Evolutionary conservation across 53 echinoderm and acorn worm species (phyloP).

Genomic region (Crossaster papposus): DNA sequence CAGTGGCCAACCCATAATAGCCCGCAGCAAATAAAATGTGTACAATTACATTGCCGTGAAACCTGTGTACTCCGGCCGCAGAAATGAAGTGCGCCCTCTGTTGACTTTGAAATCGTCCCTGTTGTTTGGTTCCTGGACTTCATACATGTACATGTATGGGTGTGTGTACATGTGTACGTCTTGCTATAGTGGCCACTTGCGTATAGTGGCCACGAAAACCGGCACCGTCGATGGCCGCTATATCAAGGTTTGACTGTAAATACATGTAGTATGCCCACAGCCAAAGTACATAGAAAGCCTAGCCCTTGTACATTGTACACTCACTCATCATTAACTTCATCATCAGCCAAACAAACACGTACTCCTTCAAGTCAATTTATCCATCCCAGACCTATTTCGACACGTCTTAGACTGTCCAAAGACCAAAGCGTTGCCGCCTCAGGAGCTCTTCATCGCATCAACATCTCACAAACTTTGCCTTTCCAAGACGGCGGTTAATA

Average conservation of each 20-base stretch:
- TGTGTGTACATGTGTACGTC: not conserved
- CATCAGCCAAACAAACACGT: not conserved
- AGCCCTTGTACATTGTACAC: not conserved
- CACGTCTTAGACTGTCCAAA: not conserved
- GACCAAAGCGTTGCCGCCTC: not conserved
- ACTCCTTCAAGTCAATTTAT: not conserved
- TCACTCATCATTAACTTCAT: not conserved
- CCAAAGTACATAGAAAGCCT: not conserved
- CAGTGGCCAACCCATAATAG: no score
- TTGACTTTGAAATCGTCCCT: no score
- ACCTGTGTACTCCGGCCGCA: no score
- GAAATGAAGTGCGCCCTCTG: no score
- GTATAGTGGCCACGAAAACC: no score
- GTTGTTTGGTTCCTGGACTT: no score
- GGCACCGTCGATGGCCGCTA: no score
- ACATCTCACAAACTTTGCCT: not conserved
- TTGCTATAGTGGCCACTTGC: not conserved
- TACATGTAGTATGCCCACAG: not conserved
- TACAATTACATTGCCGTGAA: no score
- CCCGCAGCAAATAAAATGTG: no score
- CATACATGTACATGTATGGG: no score
- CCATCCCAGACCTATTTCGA: not conserved
- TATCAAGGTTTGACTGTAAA: no score
- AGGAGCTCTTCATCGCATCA: not conserved
- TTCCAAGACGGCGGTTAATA: not conserved